Percentiles rank a stretch among this genome's conserved stretches.
Evolutionary conservation across 1,140 invertebrate genomes (phyloP).

Genomic region (Carposina sasakii): DNA sequence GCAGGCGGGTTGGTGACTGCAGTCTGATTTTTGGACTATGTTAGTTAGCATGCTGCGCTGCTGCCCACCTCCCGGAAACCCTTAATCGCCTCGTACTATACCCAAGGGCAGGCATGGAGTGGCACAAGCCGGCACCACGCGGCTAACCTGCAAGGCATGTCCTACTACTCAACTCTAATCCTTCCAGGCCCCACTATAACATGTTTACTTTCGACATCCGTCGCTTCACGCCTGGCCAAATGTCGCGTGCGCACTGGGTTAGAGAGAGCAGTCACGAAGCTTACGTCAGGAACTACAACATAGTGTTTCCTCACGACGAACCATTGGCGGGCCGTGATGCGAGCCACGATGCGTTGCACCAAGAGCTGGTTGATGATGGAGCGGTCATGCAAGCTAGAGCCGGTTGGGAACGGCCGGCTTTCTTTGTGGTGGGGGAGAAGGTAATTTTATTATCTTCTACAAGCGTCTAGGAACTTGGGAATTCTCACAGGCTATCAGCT

Average conservation of each 20-base stretch:
- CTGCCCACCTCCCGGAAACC: too few relatives aligned
- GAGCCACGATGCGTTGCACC: constrained; percentile 59
- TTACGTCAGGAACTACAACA: constrained; percentile 90
- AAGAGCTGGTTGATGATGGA: constrained; percentile 79
- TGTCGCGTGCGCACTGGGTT: constrained; percentile 80
- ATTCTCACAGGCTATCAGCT: too few relatives aligned
- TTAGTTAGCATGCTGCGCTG: too few relatives aligned
- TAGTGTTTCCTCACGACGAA: constrained; percentile 89
- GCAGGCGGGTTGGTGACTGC: too few relatives aligned
- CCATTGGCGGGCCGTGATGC: constrained; percentile 83
- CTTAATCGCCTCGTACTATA: too few relatives aligned
- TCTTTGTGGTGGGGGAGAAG: constrained; percentile 72
- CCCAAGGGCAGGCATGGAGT: too few relatives aligned
- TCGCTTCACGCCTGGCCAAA: constrained; percentile 81
- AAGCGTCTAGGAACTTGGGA: too few relatives aligned
- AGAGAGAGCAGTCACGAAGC: constrained; percentile 88
- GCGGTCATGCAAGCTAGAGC: constrained; percentile 90
- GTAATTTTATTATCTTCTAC: too few relatives aligned
- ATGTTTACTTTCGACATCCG: constrained; percentile 91
- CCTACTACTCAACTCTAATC: not conserved
- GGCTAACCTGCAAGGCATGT: too few relatives aligned
- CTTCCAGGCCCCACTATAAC: constrained; percentile 80
- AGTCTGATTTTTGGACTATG: too few relatives aligned
- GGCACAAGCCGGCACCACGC: too few relatives aligned
- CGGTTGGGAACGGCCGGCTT: constrained; percentile 90